These are phyloP conservation scores for Amazona guildingii DNA, from an alignment of 2,113 vertebrate genomes.

Conservation along the genomic window DNA sequence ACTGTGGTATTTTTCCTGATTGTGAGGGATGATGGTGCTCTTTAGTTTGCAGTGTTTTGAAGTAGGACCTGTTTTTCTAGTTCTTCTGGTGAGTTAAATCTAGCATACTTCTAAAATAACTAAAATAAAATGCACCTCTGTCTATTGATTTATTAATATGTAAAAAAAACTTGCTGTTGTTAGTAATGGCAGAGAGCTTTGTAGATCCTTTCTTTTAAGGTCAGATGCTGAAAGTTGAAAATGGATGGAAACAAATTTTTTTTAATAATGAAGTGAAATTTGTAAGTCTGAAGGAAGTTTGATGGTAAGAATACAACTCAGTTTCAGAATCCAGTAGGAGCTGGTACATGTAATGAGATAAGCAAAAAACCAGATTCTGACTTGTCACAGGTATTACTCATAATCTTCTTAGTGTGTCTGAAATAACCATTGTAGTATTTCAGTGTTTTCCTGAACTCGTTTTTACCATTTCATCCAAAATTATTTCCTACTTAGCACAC, in stretches of 20 bases:
- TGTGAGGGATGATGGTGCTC: neutral
- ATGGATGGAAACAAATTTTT: neutral
- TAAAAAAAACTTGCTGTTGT: neutral
- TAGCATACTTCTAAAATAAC: neutral
- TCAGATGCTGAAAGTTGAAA: neutral
- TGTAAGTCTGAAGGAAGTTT: neutral
- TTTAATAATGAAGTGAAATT: neutral
- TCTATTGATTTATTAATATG: neutral
- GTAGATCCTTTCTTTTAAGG: neutral
- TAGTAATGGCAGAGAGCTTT: neutral
- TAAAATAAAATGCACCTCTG: neutral
- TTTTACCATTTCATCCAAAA: neutral
- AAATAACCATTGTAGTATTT: neutral
- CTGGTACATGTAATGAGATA: neutral
- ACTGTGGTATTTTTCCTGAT: neutral
- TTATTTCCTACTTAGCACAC: accelerated
- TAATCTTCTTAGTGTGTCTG: neutral
- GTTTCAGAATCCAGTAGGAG: neutral
- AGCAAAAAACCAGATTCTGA: neutral
- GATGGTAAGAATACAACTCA: neutral
- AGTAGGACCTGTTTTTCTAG: neutral
- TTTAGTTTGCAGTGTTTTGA: neutral
- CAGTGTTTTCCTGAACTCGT: neutral
- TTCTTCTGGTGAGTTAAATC: neutral
- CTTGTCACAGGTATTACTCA: neutral